Evolutionary conservation across 2,113 vertebrate genomes (phyloP).

Genomic region (Sander vitreus): DNA sequence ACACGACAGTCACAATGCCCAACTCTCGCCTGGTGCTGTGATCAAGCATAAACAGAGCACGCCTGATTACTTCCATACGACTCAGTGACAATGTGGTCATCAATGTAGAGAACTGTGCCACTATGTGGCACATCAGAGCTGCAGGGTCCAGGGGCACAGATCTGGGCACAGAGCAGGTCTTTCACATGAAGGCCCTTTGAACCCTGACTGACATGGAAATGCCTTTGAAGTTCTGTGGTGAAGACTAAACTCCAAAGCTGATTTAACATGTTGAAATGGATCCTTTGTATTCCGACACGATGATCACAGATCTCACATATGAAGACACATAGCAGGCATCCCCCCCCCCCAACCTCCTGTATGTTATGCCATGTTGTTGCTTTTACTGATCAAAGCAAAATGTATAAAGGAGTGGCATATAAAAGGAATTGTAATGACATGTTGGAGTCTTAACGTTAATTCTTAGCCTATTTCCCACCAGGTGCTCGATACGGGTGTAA

Average conservation of each 20-base stretch:
- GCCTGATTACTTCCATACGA: constrained; percentile 75
- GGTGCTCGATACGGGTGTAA: constrained; percentile 64
- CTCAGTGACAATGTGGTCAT: constrained; percentile 67
- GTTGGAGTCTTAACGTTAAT: constrained; percentile 62
- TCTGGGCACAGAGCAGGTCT: constrained; percentile 58
- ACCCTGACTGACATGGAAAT: constrained; percentile 55
- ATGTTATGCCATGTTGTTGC: not conserved
- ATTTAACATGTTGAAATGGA: constrained; percentile 60
- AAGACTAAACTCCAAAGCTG: constrained; percentile 46
- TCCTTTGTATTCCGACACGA: constrained; percentile 47
- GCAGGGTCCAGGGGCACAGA: constrained; percentile 56
- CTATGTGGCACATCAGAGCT: constrained; percentile 60
- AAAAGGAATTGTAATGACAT: constrained; percentile 62
- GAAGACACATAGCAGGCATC: not conserved
- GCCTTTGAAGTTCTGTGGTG: constrained; percentile 62
- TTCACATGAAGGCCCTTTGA: constrained; percentile 65
- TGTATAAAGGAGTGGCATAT: constrained; percentile 24
- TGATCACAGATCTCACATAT: constrained; percentile 22
- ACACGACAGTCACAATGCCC: constrained; percentile 47
- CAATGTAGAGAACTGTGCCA: constrained; percentile 65
- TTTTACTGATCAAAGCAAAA: constrained; percentile 48
- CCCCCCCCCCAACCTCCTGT: not conserved
- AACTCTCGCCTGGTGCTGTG: constrained; percentile 53
- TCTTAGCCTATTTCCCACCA: constrained; percentile 67
- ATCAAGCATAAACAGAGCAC: constrained; percentile 67